Evolutionary conservation across 2,797 vertebrate species (phyloP), one percentile per base, ranked within the genome.

Genomic region (Tauraco hartlaubi): DNA sequence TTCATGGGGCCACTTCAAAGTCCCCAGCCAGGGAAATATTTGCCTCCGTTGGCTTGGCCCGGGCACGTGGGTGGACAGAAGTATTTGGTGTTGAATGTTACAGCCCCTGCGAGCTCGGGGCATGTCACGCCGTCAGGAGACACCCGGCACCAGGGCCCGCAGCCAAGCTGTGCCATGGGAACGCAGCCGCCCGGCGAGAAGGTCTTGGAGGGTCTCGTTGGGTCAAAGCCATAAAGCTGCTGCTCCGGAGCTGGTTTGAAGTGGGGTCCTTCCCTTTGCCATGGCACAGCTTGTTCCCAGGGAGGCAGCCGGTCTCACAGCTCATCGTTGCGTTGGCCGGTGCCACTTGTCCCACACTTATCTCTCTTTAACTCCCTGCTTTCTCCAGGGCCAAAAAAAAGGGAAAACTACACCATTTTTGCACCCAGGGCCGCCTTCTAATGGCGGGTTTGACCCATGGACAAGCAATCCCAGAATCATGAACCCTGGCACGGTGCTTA

Each of bases 1-100:
- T 96, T 37, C 33, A 3, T 87, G 77, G 90, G 94, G 85, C 85
- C 92, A 96, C 95, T 94, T 97, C 96, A 96, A 97, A 97, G 97
- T 44, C 87, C 82, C 82, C 77, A 68, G 72, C 55, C 52, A 67
- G 94, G 91, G 94, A 92, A 96, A 95, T 48, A 90, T 92, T 95
- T 91, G 81, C 54, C 92, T 93, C 67, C 13, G 48, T 79, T 84
- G 92, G 95, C 93, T 84, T 22, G 84, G 90, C 51, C 84, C 19
- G 2, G 81, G 91, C 82, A 43, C 18, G 94, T 94, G 93, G 97
- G 97, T 80, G 96, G 96, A 91, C 59, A 43, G 71, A 96, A 95
- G 67, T 52, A 95, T 96, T 93, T 26, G 73, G 92, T 67, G 85
- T 71, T 85, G 92, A 71, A 92, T 95, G 95, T 89, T 84, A 35